Base-by-base conservation (phyloP, 1,140 invertebrate genomes). In the Stenopsyche tienmushanensis region DNA sequence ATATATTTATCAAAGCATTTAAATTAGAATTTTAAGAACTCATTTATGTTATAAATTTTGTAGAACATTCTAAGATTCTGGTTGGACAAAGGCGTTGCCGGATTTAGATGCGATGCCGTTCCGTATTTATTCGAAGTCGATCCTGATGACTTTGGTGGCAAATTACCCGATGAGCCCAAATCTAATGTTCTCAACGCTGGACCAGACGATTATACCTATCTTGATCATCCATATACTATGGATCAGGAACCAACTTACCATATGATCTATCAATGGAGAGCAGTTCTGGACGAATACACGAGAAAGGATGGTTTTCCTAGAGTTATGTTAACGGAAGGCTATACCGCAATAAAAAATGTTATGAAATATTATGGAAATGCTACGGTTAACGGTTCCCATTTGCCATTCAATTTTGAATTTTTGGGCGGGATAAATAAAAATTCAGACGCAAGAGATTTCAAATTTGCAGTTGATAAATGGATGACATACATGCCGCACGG, bases 291-390 rank as follows among this genome's bases (percentile, higher is more conserved):
- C 64, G 78, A 83, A 50, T 82, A 74, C 65, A 76, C 78, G 52
- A 65, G 72, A 15, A 77, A 75, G 60, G 72, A 79, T 58, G 79
- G 80, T 15, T 49, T 76, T 0, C 67, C 70, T 60, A 83, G 89
- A 77, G 82, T 92, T 2, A 84, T 93, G 78, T 83, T 93, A 79
- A 85, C 85, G 0, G 91, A 93, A 78, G 85, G 84, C 1, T 90
- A 90, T 71, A 82, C 84, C 1, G 76, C 74, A 57, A 76, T 86
- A 10, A 73, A 83, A 9, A 77, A 85, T 1, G 83, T 82, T 8
- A 84, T 87, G 72, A 81, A 80, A 67, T 93, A 88, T 72, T 89
- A 86, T 70, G 82, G 82, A 39, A 78, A 84, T 69, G 80, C 75
- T 0, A 76, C 73, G 1, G 72, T 75, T 9, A 72, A 82, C 67